phyloP scores from a whole-genome alignment of 2,888 invertebrate species.

The Glaucopsyche alexis region DNA sequence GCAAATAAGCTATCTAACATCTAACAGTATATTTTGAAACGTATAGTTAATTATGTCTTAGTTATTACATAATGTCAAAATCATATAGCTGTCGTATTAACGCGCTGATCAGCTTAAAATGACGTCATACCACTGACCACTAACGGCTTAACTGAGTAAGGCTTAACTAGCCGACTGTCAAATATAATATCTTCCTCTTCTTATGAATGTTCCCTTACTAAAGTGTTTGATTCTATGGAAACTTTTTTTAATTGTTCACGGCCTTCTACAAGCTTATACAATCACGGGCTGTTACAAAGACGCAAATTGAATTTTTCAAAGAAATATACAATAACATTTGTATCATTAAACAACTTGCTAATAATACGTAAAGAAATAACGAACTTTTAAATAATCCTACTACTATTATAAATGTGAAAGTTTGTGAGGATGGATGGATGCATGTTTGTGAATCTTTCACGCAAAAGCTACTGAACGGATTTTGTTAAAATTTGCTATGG shows the following conservation, averaged over 20 bases:
- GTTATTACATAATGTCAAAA: not conserved
- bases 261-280: not conserved
- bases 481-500: no score
- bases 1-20: no score
- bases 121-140: not conserved
- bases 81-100: not conserved
- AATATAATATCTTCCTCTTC: constrained; percentile 6
- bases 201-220: not conserved
- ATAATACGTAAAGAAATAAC: not conserved
- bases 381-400: no score
- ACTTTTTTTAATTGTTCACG: not conserved
- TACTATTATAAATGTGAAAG: no score
- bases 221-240: no score
- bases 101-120: constrained; percentile 8
- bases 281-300: not conserved
- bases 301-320: not conserved
- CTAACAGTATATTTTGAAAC: no score
- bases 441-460: no score
- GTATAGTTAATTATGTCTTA: not conserved
- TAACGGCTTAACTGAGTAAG: not conserved
- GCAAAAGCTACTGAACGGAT: no score
- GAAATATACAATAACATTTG: no score
- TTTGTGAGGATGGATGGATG: no score
- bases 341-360: not conserved
- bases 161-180: not conserved